Evolutionary conservation across 2,888 invertebrate species (phyloP), one percentile per base, ranked within the genome.

Genomic region (Agrotis ipsilon): DNA sequence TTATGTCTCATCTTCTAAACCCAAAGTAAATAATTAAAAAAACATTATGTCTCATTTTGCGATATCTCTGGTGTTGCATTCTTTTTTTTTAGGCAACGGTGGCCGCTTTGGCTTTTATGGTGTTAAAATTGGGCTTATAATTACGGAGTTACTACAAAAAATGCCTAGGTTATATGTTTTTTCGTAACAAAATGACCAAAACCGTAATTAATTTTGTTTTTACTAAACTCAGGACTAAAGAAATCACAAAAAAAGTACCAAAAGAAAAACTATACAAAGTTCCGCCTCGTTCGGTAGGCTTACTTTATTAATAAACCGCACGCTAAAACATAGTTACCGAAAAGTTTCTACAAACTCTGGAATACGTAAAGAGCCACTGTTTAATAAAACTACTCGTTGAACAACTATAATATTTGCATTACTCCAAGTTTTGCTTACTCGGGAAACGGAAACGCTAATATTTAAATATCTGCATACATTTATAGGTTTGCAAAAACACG

Each of bases 381-480:
- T 70, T 61, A 77, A 60, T 77, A 77, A 78, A 77, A 77, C 78
- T 78, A 77, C 67, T 55, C 46, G 16, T 32, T 52, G 32, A 70
- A 65, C 75, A 52, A 67, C 43, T 67, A 61, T 60, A 70, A 70
- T 75, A 77, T 75, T 78, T 78, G 72, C 72, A 55, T 65, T 54
- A 61, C 39, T 39, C 13, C 18, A 62, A 68, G 73, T 70, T 79
- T 59, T 51, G 61, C 51, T 71, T 55, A 65, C 58, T 48, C 14
- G 1, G 19, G 60, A 57, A 69, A 74, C 57, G 48, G 61, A 57
- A 64, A 67, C 49, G 18, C 45, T n/a, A 61, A 67, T 46, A 75
- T 79, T 65, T 62, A 70, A 59, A 75, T 64, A 58, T 18, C 69
- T 39, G 11, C 39, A 39, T 9, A 39, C 39, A 39, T 39, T 27